Evolutionary conservation across 2,113 vertebrate species (phyloP), one percentile per base, ranked within the genome.

Genomic region (Nerophis lumbriciformis): DNA sequence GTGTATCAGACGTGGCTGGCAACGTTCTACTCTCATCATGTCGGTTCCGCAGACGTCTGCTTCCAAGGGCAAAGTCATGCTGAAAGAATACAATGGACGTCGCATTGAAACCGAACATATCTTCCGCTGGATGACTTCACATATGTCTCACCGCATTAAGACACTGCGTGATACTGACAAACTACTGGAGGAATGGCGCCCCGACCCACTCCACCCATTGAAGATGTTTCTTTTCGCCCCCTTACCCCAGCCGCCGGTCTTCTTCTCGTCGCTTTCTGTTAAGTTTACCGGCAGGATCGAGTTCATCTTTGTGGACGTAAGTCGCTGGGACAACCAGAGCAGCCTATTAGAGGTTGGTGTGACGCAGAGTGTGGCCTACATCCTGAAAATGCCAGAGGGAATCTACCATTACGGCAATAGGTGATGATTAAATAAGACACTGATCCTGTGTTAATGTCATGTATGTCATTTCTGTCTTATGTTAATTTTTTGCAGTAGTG

Each of bases 251-350:
- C 97, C 96, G 0, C 97, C 97, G 0, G 94, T 94, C 0, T 98
- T 98, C 84, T 98, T 98, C 83, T 98, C 97, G 9, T 92, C 95
- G 0, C 91, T 99, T 14, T 98, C 95, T 1, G 92, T 98, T n/a
- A 98, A 97, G 78, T 99, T 98, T 82, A 98, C 97, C 0, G 97
- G 97, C 15, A 93, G 97, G 76, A 95, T 98, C 1, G 94, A 98
- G 68, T 99, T 99, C 84, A 96, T 99, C 82, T 99, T 98, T 59
- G 97, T 98, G 16, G 97, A 99, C 0, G 80, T 96, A 48, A 92
- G 90, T 60, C 91, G 90, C 67, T 98, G 95, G 97, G 90, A 92
- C 81, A 94, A 95, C 51, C 85, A 85, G 71, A 95, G 89, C 79
- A 93, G 87, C 57, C 89, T 96, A 70, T 80, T 85, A n/a, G 93